A percentile compares a stretch with the other conserved stretches of the same genome.
These are phyloP conservation scores for Caprella mutica DNA, from an alignment of 2,888 invertebrate genomes.

Conservation along the genomic window DNA sequence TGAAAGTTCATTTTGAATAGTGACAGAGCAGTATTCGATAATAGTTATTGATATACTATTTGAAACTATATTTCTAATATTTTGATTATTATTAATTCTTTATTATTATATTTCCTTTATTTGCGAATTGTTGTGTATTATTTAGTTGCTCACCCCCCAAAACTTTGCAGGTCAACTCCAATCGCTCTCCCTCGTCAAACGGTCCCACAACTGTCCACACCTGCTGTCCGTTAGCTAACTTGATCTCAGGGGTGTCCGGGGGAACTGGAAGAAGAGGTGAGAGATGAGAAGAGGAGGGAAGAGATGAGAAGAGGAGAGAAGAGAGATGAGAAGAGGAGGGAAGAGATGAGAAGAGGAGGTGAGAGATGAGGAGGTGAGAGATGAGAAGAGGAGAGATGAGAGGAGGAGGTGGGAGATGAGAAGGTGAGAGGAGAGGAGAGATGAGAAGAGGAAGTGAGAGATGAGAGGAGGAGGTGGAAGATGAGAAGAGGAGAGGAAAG, in stretches of 20 bases:
- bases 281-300: neutral
- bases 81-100: too few species aligned
- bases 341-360: too few species aligned
- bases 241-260: slow-evolving; percentile 26
- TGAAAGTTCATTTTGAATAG: too few species aligned
- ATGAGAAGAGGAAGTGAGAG: neutral
- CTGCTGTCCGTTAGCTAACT: slow-evolving; percentile 14
- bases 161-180: slow-evolving; percentile 29
- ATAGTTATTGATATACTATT: too few species aligned
- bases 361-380: neutral
- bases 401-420: too few species aligned
- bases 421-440: too few species aligned
- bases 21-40: too few species aligned
- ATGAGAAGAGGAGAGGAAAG: too few species aligned
- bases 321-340: too few species aligned
- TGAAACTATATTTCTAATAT: too few species aligned
- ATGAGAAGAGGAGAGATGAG: neutral
- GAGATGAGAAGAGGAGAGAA: neutral
- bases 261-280: slow-evolving; percentile 23
- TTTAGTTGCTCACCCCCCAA: slow-evolving; percentile 30
- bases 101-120: too few species aligned
- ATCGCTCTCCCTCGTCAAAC: slow-evolving; percentile 28
- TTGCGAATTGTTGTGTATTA: too few species aligned
- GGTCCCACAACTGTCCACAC: slow-evolving; percentile 31
- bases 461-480: neutral